Base-by-base conservation (phyloP, 2,888 invertebrate genomes). In the Labia minor region DNA sequence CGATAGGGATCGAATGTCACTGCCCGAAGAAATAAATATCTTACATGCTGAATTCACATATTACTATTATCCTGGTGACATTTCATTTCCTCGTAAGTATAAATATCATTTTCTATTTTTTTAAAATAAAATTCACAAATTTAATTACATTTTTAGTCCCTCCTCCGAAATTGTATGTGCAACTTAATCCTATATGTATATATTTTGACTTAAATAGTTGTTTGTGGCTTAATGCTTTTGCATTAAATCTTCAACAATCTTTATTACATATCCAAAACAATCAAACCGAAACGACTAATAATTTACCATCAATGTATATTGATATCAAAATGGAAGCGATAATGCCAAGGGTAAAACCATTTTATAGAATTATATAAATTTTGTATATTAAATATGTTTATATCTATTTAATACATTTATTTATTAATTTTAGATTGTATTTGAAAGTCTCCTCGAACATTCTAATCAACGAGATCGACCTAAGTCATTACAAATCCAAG, bases 31-130 rank as follows among this genome's bases (percentile, higher is more conserved):
- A 75, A 89, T 93, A 72, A 90, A 93, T 18, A 86, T 95, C 21
- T 76, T 98, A n/a, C 97, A 98, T 78, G 89, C 95, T 0, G 98
- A 99, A 76, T 90, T 95, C 71, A 95, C 95, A 0, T 92, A 93
- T 76, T 98, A 94, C 78, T 98, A 97, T 76, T 96, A 96, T 76
- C 95, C 96, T 0, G 92, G 91, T 62, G 92, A 93, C 74, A 85
- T 88, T 67, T 87, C 88, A 73, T 93, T 92, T 80, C 93, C 94
- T 74, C 81, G 93, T 93, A 81, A 83, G 85, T 80, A 69, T 14
- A 62, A 21, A 64, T 67, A 68, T 49, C 37, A 66, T 64, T 63
- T 49, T 33, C 62, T 21, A 61, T 68, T 21, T 62, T 67, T n/a
- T 62, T 21, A 18, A 14, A 20, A 19, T 20, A 62, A 33, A 21